Evolutionary conservation across 35 echinoderm and acorn worm species (phyloP).

Genomic region (Stichopus chloronotus): DNA sequence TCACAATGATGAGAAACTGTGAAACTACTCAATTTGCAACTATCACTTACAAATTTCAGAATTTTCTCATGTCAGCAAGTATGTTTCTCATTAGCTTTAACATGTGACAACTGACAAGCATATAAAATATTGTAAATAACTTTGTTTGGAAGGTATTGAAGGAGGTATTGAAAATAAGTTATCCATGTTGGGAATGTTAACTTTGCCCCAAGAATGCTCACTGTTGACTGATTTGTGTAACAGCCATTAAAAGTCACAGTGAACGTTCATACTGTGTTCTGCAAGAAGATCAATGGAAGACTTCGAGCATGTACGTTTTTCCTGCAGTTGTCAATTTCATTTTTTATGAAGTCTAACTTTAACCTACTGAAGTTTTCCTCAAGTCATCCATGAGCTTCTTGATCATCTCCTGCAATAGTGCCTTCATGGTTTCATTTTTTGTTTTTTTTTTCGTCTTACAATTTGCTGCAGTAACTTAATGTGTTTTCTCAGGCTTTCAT

Average conservation of each 20-base stretch:
- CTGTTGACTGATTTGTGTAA: constrained; percentile 25
- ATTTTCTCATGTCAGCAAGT: background rate
- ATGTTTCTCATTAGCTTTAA: constrained; percentile 26
- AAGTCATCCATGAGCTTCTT: background rate
- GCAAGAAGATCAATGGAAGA: background rate
- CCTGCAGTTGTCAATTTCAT: background rate
- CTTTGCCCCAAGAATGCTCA: background rate
- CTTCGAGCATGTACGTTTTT: background rate
- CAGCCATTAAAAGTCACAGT: background rate
- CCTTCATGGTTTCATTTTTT: constrained; percentile 10
- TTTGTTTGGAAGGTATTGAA: background rate
- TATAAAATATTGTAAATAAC: background rate
- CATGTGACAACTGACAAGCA: constrained; percentile 33
- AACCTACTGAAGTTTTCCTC: constrained; percentile 12
- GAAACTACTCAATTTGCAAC: too few relatives aligned
- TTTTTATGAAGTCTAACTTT: background rate
- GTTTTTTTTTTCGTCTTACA: background rate
- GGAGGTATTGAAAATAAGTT: background rate
- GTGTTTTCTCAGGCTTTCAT: background rate
- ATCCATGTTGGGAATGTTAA: background rate
- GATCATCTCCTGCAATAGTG: background rate
- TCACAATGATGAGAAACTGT: too few relatives aligned
- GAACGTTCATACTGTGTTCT: background rate
- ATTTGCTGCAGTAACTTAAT: background rate
- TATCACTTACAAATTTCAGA: too few relatives aligned